phyloP scores from a whole-genome alignment of 1,140 invertebrate species.

The Drosophila miranda region DNA sequence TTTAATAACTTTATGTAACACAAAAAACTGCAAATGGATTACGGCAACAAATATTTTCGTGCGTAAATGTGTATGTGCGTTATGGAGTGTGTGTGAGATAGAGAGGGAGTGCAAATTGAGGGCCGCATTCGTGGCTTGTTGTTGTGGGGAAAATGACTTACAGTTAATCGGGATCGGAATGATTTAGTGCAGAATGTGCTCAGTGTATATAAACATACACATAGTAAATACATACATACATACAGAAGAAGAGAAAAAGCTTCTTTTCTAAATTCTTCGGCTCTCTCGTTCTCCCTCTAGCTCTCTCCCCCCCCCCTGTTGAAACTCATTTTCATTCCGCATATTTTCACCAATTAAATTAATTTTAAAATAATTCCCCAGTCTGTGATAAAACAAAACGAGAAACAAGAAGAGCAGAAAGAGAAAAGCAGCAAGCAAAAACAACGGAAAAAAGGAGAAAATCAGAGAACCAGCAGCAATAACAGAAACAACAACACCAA shows the following conservation, averaged over 20 bases:
- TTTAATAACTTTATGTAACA: conserved; percentile 45
- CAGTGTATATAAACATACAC: too few species aligned
- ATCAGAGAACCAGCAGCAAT: too few species aligned
- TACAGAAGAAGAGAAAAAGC: too few species aligned
- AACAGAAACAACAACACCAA: background rate
- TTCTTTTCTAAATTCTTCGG: too few species aligned
- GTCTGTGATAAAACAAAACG: conserved; percentile 31
- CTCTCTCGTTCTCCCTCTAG: background rate
- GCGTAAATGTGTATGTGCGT: conserved; percentile 20
- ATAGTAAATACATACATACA: too few species aligned
- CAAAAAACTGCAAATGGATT: conserved; percentile 31
- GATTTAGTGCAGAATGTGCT: too few species aligned
- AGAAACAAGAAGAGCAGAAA: conserved; percentile 25
- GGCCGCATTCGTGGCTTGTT: too few species aligned
- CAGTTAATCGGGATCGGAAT: too few species aligned
- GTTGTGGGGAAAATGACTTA: too few species aligned
- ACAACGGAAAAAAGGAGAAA: background rate
- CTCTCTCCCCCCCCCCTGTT: background rate
- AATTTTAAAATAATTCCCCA: conserved; percentile 29
- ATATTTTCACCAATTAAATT: conserved; percentile 38
- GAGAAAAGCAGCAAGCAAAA: conserved; percentile 21
- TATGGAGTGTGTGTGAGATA: background rate
- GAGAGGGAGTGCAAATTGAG: too few species aligned
- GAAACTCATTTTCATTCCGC: conserved; percentile 3
- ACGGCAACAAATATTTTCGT: conserved; percentile 19